Conservation (phyloP, 2,888 invertebrate species). For the Saturnia japonica region DNA sequence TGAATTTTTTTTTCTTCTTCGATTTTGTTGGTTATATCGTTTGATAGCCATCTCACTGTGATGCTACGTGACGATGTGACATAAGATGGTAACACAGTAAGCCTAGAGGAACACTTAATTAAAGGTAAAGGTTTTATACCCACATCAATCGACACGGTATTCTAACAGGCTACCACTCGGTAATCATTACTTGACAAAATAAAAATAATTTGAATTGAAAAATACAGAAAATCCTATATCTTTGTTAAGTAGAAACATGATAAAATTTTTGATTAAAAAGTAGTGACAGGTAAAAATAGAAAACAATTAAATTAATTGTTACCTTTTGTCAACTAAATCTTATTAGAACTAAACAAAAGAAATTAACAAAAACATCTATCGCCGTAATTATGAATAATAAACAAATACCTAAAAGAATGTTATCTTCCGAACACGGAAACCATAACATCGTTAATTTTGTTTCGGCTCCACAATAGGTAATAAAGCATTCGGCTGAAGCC, state of each 20-base stretch:
- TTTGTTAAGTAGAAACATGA: too few relatives aligned
- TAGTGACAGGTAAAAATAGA: background rate
- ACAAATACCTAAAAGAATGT: slow-evolving; percentile 10
- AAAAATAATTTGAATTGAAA: background rate
- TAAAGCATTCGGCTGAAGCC: slow-evolving; percentile 55
- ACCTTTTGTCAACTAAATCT: background rate
- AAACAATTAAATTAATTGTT: background rate
- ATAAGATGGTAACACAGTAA: too few relatives aligned
- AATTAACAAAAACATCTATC: background rate
- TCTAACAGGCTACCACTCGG: background rate
- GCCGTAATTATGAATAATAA: slow-evolving; percentile 9
- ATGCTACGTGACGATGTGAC: background rate
- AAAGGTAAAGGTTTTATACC: background rate
- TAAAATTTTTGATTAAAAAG: too few relatives aligned
- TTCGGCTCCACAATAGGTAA: slow-evolving; percentile 41
- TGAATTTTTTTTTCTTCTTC: background rate
- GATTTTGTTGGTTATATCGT: background rate
- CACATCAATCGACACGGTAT: background rate
- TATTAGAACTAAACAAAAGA: background rate
- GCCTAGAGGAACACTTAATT: background rate
- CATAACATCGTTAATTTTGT: slow-evolving; percentile 35
- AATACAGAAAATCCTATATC: background rate
- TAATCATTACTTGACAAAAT: background rate
- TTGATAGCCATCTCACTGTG: background rate
- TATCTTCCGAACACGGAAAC: slow-evolving; percentile 12